phyloP scores from a whole-genome alignment of 2,797 vertebrate genomes.

The Typhlichthys subterraneus region DNA sequence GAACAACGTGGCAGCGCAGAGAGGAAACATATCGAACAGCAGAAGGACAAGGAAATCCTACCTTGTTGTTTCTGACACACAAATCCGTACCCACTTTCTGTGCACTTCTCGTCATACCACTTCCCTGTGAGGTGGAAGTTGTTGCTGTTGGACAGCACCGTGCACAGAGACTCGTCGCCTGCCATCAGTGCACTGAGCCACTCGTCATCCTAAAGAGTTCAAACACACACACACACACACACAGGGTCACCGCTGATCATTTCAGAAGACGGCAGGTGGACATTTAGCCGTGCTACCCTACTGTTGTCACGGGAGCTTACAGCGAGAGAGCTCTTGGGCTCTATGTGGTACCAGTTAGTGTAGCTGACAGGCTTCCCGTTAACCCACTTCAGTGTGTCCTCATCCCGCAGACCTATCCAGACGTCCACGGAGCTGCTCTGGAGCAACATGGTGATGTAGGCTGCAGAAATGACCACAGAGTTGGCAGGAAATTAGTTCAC shows the following conservation, averaged over 20 bases:
- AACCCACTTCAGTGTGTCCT: slow-evolving; percentile 81
- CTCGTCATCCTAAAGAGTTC: slow-evolving; percentile 49
- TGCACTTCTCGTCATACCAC: slow-evolving; percentile 91
- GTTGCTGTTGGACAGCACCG: slow-evolving; percentile 87
- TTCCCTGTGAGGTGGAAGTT: slow-evolving; percentile 90
- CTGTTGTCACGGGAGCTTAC: slow-evolving; percentile 50
- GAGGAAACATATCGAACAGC: background rate
- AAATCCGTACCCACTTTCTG: slow-evolving; percentile 84
- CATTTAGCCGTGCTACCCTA: background rate
- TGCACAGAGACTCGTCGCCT: slow-evolving; percentile 75
- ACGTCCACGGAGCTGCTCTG: slow-evolving; percentile 83
- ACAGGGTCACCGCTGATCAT: background rate
- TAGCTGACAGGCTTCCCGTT: slow-evolving; percentile 80
- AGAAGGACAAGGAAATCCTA: slow-evolving; percentile 48
- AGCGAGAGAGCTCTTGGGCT: slow-evolving; percentile 65
- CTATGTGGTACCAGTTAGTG: slow-evolving; percentile 89
- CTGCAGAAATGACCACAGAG: slow-evolving; percentile 57
- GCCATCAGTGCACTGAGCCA: slow-evolving; percentile 55
- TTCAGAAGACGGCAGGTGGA: background rate
- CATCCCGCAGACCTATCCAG: slow-evolving; percentile 87
- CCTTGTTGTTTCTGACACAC: slow-evolving; percentile 91
- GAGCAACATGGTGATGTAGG: slow-evolving; percentile 93
- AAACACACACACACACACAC: slow-evolving; percentile 19
- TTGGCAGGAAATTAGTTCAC: background rate
- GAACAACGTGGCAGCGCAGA: background rate